These are phyloP conservation scores for Coracias cyanogaster DNA, from an alignment of 2,797 vertebrate genomes.

Conservation along the genomic window DNA sequence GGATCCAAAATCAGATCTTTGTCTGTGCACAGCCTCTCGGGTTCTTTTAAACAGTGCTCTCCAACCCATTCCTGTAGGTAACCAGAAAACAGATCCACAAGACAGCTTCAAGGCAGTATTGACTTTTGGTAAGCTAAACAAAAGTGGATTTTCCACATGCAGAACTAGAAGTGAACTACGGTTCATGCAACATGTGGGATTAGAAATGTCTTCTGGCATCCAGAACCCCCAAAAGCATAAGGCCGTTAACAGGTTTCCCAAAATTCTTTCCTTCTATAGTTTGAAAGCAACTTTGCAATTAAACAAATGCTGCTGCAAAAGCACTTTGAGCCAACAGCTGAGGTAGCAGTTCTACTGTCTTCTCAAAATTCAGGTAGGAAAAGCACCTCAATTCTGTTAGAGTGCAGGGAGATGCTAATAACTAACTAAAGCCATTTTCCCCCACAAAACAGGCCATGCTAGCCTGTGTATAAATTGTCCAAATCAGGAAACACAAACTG, in stretches of 20 bases:
- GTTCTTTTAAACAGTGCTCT: slow-evolving; percentile 83
- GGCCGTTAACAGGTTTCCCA: neutral
- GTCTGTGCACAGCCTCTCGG: slow-evolving; percentile 81
- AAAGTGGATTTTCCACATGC: neutral
- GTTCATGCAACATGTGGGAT: neutral
- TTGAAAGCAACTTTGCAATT: neutral
- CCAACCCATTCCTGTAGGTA: slow-evolving; percentile 81
- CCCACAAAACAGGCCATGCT: no score
- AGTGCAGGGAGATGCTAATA: neutral
- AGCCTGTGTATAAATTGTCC: neutral
- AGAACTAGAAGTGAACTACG: neutral
- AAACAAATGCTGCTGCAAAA: neutral
- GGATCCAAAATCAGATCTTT: slow-evolving; percentile 83
- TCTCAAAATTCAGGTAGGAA: neutral
- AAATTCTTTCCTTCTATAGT: neutral
- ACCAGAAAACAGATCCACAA: neutral
- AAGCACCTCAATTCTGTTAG: neutral
- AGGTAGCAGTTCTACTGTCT: neutral
- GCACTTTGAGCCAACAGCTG: neutral
- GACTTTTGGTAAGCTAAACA: neutral
- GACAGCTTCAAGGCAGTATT: neutral
- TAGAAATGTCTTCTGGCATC: neutral
- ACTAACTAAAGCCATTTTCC: no score
- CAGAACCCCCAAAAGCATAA: neutral
- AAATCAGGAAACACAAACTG: neutral